phyloP scores from a whole-genome alignment of 2,113 vertebrate species.

The Brienomyrus longianalis region DNA sequence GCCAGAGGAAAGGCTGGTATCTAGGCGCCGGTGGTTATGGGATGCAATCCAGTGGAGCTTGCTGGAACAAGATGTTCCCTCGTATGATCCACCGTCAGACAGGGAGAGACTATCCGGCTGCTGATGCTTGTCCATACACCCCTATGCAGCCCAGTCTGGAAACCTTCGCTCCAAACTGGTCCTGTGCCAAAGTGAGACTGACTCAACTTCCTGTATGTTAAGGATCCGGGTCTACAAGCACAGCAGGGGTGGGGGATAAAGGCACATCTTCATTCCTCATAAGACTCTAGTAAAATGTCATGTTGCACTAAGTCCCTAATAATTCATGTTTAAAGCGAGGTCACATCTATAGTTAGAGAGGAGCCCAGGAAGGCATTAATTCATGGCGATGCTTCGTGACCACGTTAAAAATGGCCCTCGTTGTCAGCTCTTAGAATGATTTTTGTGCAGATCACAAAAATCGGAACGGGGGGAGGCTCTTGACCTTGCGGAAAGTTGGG shows the following conservation, averaged over 20 bases:
- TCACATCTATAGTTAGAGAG: neutral
- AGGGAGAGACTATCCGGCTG: constrained; percentile 18
- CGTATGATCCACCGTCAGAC: constrained; percentile 7
- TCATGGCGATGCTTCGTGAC: neutral
- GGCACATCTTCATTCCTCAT: neutral
- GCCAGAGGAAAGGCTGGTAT: neutral
- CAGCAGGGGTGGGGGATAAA: constrained; percentile 25
- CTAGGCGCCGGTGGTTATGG: neutral
- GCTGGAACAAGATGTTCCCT: neutral
- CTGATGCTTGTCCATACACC: constrained; percentile 16
- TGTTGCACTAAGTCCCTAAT: neutral
- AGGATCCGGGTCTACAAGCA: constrained; percentile 30
- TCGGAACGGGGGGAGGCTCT: neutral
- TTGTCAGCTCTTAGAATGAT: neutral
- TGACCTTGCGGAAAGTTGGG: constrained; percentile 6
- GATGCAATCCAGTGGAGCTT: neutral
- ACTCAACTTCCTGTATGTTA: constrained; percentile 28
- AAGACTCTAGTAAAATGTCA: constrained; percentile 15
- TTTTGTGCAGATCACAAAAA: constrained; percentile 5
- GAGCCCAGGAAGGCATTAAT: constrained; percentile 5
- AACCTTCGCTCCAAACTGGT: constrained; percentile 23
- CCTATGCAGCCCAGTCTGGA: constrained; percentile 28
- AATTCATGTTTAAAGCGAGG: constrained; percentile 17
- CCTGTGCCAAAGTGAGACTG: constrained; percentile 31
- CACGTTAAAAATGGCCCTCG: neutral